Conservation (phyloP, 2,797 vertebrate species). For the Delichon dasypus region DNA sequence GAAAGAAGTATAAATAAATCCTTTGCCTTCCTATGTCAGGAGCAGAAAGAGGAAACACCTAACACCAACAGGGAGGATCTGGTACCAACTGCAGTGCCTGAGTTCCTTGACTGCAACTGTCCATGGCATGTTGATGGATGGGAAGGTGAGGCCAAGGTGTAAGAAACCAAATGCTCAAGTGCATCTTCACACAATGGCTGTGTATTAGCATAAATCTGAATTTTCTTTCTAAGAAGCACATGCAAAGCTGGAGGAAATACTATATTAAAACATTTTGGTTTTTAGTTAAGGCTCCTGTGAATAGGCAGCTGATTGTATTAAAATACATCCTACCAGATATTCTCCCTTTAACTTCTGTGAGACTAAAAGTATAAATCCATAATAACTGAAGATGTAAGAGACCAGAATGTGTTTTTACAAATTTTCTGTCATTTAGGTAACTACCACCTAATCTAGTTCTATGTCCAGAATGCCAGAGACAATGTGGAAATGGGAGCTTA, state of each 20-base stretch:
- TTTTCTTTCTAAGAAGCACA: neutral
- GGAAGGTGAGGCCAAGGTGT: neutral
- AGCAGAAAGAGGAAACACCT: neutral
- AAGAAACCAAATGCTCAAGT: neutral
- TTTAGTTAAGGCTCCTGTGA: neutral
- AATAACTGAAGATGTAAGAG: neutral
- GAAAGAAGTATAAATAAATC: neutral
- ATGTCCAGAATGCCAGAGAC: neutral
- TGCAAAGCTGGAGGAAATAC: neutral
- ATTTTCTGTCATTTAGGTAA: neutral
- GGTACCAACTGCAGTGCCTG: neutral
- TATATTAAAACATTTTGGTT: neutral
- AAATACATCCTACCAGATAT: neutral
- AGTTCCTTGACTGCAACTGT: neutral
- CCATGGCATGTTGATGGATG: fast-evolving
- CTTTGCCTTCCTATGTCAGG: neutral
- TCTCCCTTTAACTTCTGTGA: neutral
- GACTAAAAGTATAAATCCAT: neutral
- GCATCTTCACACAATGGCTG: neutral
- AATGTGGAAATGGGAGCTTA: neutral
- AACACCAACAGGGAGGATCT: neutral
- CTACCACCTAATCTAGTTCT: neutral
- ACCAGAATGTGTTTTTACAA: neutral
- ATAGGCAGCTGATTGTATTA: neutral
- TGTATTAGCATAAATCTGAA: neutral